phyloP scores from a whole-genome alignment of 1,140 invertebrate species.

The Drosophila lacertosa region DNA sequence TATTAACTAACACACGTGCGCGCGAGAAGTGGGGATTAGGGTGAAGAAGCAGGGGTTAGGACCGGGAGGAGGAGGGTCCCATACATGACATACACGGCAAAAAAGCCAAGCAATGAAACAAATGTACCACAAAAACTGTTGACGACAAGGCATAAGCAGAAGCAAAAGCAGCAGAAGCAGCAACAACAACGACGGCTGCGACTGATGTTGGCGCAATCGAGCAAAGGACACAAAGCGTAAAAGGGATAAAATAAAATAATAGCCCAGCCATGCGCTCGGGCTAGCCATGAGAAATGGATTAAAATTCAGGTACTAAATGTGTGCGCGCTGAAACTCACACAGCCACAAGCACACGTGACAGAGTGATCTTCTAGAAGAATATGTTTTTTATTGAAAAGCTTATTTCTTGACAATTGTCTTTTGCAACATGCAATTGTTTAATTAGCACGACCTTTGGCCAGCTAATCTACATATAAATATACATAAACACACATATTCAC shows the following conservation, averaged over 20 bases:
- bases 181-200: conserved; percentile 27
- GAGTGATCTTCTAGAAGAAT: background rate
- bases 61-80: conserved; percentile 1
- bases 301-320: conserved; percentile 72
- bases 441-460: conserved; percentile 71
- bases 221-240: conserved; percentile 64
- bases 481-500: background rate
- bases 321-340: background rate
- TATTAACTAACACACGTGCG: conserved; percentile 20
- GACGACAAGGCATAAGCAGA: conserved; percentile 64
- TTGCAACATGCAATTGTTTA: conserved; percentile 62
- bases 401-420: conserved; percentile 30
- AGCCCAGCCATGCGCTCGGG: conserved; percentile 40
- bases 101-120: conserved; percentile 79
- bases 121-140: conserved; percentile 82
- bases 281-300: conserved; percentile 69
- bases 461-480: conserved; percentile 35
- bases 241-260: conserved; percentile 80
- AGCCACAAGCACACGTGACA: background rate
- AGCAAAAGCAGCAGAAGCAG: conserved; percentile 17
- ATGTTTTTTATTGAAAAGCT: background rate
- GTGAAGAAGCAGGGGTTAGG: background rate
- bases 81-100: conserved; percentile 67
- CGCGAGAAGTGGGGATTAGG: background rate
- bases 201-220: conserved; percentile 45